Evolutionary conservation across 2,113 vertebrate genomes (phyloP), one percentile per base, ranked within the genome.

Genomic region (Halichoerus grypus): DNA sequence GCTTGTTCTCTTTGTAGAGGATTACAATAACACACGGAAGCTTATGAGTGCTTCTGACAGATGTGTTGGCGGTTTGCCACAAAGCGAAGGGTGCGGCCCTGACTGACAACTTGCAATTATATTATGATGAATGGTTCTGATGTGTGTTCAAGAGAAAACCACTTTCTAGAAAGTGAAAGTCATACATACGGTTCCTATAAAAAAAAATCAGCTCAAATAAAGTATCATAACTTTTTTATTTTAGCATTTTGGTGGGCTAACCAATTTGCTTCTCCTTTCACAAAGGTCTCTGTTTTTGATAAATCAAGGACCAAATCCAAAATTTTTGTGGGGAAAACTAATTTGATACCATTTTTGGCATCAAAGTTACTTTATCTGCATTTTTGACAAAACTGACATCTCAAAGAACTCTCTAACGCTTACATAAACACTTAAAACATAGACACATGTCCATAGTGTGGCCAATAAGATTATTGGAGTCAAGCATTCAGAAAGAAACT

Each of bases 21-120:
- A 99, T 99, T 99, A 99, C 98, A 99, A 99, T 99, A 99, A 98
- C 98, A 99, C 98, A 99, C 98, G 98, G 99, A 99, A 99, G 99
- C 99, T 98, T 98, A 98, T 98, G 98, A 99, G 98, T 98, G 98
- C 98, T 98, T 98, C 98, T 99, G 99, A 99, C 99, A 99, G 99
- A 99, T 99, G 99, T 99, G 98, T 96, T 99, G 99, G 99, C 99
- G 96, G 96, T 97, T 98, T 98, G 99, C 99, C 99, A 99, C 98
- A 89, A 97, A 85, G 24, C 94, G 97, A 98, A 99, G 99, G 99
- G 99, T 98, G 99, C 98, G 98, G 99, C 98, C 99, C 98, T 98
- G 98, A 98, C 98, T 99, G 99, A 99, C 98, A 98, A 98, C 98
- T 99, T 98, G 98, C 98, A 98, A 99, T 98, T 98, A 99, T 98